Conservation (phyloP, 2,113 vertebrate genomes). For the Triplophysa dalaica region DNA sequence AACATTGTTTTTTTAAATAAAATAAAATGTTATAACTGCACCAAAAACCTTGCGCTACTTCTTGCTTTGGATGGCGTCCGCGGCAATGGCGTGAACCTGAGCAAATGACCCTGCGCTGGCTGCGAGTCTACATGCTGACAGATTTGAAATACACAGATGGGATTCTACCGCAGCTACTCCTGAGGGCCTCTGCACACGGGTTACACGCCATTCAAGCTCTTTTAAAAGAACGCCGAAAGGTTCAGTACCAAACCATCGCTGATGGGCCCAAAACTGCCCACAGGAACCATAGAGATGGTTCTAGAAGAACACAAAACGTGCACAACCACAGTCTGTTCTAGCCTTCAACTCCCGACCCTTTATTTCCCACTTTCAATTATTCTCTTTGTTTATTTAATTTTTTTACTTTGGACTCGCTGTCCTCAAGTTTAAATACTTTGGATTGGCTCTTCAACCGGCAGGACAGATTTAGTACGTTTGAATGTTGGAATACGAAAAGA, state of each 20-base stretch:
- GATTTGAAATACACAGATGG: slow-evolving; percentile 44
- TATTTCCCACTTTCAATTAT: neutral
- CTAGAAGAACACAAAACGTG: neutral
- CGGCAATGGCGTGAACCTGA: slow-evolving; percentile 36
- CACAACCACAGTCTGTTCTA: slow-evolving; percentile 28
- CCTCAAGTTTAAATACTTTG: slow-evolving; percentile 19
- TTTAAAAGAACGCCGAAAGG: neutral
- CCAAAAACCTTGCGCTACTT: neutral
- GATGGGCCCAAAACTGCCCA: neutral
- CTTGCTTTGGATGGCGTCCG: slow-evolving; percentile 35
- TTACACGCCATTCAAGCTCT: slow-evolving; percentile 17
- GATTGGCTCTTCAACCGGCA: slow-evolving; percentile 14
- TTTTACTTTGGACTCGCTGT: slow-evolving; percentile 4
- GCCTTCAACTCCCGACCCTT: slow-evolving; percentile 3
- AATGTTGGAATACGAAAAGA: neutral
- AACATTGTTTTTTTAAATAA: no score
- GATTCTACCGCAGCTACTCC: slow-evolving; percentile 30
- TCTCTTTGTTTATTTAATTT: neutral
- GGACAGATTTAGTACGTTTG: slow-evolving; percentile 11
- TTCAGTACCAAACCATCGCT: slow-evolving; percentile 1
- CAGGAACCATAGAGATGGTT: neutral
- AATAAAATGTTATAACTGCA: no score
- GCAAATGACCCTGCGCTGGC: slow-evolving; percentile 33
- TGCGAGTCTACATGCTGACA: slow-evolving; percentile 32
- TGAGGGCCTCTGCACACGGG: neutral